These are phyloP conservation scores for Hoplodrina ambigua DNA, from an alignment of 2,888 invertebrate genomes.

Conservation along the genomic window DNA sequence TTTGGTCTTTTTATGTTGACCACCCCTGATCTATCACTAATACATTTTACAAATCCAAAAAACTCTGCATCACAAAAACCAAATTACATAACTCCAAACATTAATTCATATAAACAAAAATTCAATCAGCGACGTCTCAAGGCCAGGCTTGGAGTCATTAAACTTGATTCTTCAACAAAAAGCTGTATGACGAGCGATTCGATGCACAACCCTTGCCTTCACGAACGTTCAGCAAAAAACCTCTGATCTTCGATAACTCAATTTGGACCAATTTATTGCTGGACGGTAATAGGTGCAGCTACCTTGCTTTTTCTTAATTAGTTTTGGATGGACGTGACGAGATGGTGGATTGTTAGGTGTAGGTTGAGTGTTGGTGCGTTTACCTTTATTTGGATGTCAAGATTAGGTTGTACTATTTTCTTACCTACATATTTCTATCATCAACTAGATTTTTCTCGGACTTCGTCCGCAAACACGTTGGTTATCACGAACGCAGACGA, in stretches of 20 bases:
- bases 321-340: conserved; percentile 57
- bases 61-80: conserved; percentile 25
- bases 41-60: neutral
- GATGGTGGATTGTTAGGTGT: conserved; percentile 45
- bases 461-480: too few species aligned
- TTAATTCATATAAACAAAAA: conserved; percentile 50
- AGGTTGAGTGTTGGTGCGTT: conserved; percentile 21
- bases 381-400: conserved; percentile 43
- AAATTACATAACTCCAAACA: conserved; percentile 45
- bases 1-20: too few species aligned
- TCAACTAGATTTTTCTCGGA: too few species aligned
- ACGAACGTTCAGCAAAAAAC: conserved; percentile 66
- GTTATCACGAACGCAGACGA: too few species aligned
- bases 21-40: neutral
- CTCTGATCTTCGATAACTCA: conserved; percentile 72
- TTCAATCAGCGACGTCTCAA: conserved; percentile 62
- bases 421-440: too few species aligned
- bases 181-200: conserved; percentile 65
- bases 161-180: conserved; percentile 62
- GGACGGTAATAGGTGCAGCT: conserved; percentile 59
- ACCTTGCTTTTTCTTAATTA: conserved; percentile 62
- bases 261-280: conserved; percentile 69
- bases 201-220: conserved; percentile 66
- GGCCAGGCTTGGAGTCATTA: conserved; percentile 64
- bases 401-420: too few species aligned